Evolutionary conservation across 2,113 vertebrate species (phyloP), one percentile per base, ranked within the genome.

Genomic region (Lepus americanus): DNA sequence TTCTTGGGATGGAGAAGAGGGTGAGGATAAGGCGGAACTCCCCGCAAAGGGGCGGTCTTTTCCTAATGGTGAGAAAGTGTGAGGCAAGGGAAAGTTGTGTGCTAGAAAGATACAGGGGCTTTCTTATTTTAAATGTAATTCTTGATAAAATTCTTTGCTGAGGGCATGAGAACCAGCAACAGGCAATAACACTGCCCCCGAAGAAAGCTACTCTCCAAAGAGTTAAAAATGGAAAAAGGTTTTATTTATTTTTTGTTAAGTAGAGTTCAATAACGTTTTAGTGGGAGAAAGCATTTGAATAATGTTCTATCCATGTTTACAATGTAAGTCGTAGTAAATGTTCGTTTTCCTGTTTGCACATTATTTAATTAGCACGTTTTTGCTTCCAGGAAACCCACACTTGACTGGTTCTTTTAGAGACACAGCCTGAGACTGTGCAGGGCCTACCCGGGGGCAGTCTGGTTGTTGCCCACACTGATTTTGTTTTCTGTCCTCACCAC

Each of bases 271-370:
- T 59, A 72, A 53, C 6, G 23, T 74, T 67, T n/a, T 53, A 84
- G 63, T 66, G 25, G 36, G 70, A 87, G 31, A 19, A 83, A 72
- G 22, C 84, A n/a, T 70, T 91, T 95, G n/a, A 66, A 90, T 66
- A 36, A 61, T n/a, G 39, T 90, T 83, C 29, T 25, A 51, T 67
- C 86, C 61, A 61, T 63, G 39, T 89, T 83, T 72, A 51, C 36
- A 76, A 64, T 67, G 2, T 59, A 80, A 82, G 23, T 78, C 20
- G 81, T 63, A 53, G 11, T 69, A 78, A 59, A 39, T 79, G 22
- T 39, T 64, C 36, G 61, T 84, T 74, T 77, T 69, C 69, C 22
- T 88, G 55, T 59, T 80, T 84, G 44, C 10, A 5, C 79, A 23
- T 36, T 76, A 29, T 36, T 74, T 76, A 89, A 85, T 29, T 70